Evolutionary conservation across 2,888 invertebrate species (phyloP), one percentile per base, ranked within the genome.

Genomic region (Tiliacea citrago): DNA sequence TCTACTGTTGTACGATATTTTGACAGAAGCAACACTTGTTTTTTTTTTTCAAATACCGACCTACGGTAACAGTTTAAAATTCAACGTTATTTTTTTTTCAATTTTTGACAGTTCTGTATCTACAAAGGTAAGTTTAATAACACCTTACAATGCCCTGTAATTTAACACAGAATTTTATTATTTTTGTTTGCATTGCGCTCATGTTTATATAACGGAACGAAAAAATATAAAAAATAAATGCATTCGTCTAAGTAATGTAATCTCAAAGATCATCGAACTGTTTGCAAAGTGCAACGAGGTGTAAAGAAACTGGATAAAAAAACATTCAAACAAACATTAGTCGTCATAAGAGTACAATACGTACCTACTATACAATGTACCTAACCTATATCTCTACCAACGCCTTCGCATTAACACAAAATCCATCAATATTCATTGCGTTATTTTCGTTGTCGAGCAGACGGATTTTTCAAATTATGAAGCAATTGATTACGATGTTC

Each of bases 221-320:
- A 35, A 45, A 73, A 16, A 0, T n/a, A n/a, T n/a, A 74, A 65
- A 0, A 1, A 63, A 35, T 45, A 10, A 51, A 49, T 49, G 35
- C 21, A 75, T 45, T 66, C 16, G 9, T 7, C 7, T 42, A 1
- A 29, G 3, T 49, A 18, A 35, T n/a, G 5, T 51, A n/a, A 76
- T 76, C 68, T 63, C 6, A 1, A 29, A 29, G 10, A 51, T 45
- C 49, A 51, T 57, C 35, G 24, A 67, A 42, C 29, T n/a, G 53
- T 42, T 53, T 53, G 18, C n/a, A 29, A 60, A 53, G 35, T 63
- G 76, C 69, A 75, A 21, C 42, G 63, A 63, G 42, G 69, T 75
- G 69, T 75, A 24, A 51, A n/a, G 49, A 60, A 60, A 49, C 21
- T 42, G n/a, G 6, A 18, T 7, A 61, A 18, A 18, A n/a, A n/a